Conservation (phyloP, 2,797 vertebrate genomes). For the Cuniculus paca region DNA sequence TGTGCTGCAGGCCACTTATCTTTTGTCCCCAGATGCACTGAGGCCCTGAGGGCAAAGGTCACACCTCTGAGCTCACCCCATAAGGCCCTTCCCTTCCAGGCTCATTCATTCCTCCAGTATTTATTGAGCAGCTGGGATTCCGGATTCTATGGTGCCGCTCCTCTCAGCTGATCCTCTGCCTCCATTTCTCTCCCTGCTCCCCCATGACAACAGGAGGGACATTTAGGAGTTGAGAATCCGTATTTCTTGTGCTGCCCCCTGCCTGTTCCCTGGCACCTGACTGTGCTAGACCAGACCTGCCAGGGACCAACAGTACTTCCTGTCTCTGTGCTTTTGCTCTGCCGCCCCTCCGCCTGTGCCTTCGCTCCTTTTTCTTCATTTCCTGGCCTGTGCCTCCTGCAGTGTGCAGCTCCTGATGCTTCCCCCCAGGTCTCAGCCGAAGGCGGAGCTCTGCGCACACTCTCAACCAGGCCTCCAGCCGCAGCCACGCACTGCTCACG, state of each 20-base stretch:
- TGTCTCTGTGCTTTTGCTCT: background rate
- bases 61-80: background rate
- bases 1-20: background rate
- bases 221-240: background rate
- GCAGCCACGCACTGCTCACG: conserved; percentile 90
- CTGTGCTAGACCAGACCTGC: background rate
- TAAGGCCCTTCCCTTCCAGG: background rate
- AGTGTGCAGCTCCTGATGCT: background rate
- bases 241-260: background rate
- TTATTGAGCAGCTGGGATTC: background rate
- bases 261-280: background rate
- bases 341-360: accelerated
- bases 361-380: background rate
- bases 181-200: background rate
- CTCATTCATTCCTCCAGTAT: background rate
- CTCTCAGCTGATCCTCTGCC: background rate
- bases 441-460: conserved; percentile 86
- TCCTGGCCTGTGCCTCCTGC: background rate
- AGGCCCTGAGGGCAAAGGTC: background rate
- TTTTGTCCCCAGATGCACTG: background rate
- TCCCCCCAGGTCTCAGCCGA: conserved; percentile 84
- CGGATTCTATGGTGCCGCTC: background rate
- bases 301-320: background rate
- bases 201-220: background rate
- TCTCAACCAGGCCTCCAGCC: conserved; percentile 90